Base-by-base conservation (phyloP, 2,113 vertebrate genomes). In the Copsychus sechellarum region DNA sequence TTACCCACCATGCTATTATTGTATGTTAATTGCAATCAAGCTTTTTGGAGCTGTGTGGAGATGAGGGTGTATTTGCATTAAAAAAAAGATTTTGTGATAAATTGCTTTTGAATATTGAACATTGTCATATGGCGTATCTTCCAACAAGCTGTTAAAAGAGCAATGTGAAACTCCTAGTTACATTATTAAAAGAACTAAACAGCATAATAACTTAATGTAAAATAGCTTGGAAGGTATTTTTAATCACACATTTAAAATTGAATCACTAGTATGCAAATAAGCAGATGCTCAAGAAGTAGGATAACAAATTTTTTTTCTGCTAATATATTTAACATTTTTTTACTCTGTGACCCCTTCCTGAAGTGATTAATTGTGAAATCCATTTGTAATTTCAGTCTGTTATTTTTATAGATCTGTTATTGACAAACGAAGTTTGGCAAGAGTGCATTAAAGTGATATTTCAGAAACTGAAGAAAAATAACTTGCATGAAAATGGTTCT, bases 11-110 rank as follows among this genome's bases (percentile, higher is more conserved):
- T 43, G 36, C 14, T 96, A 87, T 95, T 96, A 97, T 95, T 96
- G 78, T 80, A 95, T 81, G 70, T 34, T 96, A 96, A 97, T 97
- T 96, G 95, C 72, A 97, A 96, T 78, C 74, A 95, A 73, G 81
- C 2, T 19, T 95, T 76, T 29, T 77, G 53, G 42, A 90, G 31
- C 29, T 85, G 4, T 87, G 51, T 53, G 25, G 57, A 45, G 33
- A 64, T 25, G 20, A 82, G 5, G 42, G 5, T 53, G 3, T 79
- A 90, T 97, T 86, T 95, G 45, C 48, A 95, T 92, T 84, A 89
- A 48, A 48, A 88, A 61, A 51, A 95, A 54, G 9, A 76, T 92
- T 92, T 93, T 93, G 29, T 56, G 81, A 96, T 86, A 95, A 94
- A 97, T 82, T 93, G 7, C 16, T 93, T 95, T 95, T 93, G 29